Base-by-base conservation (phyloP, 2,797 vertebrate species). In the Pempheris klunzingeri region DNA sequence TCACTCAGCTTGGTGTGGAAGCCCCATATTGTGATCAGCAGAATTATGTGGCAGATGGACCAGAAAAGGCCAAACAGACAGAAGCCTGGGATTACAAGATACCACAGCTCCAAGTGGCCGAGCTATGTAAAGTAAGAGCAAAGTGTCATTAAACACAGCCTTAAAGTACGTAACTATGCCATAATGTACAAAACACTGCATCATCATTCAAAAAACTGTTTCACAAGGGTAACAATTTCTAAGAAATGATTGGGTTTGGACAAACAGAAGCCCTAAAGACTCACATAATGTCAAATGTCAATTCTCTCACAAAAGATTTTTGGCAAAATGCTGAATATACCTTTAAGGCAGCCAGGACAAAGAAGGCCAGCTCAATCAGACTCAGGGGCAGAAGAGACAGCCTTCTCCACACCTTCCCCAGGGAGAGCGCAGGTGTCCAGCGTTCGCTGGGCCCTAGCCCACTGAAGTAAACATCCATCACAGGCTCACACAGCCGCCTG, bases 1-100 rank as follows among this genome's bases (percentile, higher is more conserved):
- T 99, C 97, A 22, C 91, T 98, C 63, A 99, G 88, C 91, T 99
- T 99, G 28, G 96, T 97, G 93, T 99, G 97, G 92, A 99, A 99
- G 71, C 98, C 98, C 98, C 98, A 99, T 20, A 99, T 94, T 24
- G 98, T 98, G 92, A 98, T 96, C 76, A 99, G 93, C 90, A 99
- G 96, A 90, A 99, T 97, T 32, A 97, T 84, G 72, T 99, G 98
- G 88, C 97, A 99, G 87, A 99, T 94, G 88, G 96, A 90, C 98
- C 98, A 99, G 90, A 99, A 97, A 86, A 99, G 93, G 63, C 98
- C 96, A 86, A 99, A 99, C 89, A 99, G 92, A 73, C 96, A 97
- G 94, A 99, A 99, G 10, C 98, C 97, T 5, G 98, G 98, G 90
- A 99, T 99, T 80, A 99, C 97, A 92, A 99, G 96, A 92, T 99